These are phyloP conservation scores for Sylvilagus floridanus DNA, from an alignment of 2,797 vertebrate species.

Conservation along the genomic window DNA sequence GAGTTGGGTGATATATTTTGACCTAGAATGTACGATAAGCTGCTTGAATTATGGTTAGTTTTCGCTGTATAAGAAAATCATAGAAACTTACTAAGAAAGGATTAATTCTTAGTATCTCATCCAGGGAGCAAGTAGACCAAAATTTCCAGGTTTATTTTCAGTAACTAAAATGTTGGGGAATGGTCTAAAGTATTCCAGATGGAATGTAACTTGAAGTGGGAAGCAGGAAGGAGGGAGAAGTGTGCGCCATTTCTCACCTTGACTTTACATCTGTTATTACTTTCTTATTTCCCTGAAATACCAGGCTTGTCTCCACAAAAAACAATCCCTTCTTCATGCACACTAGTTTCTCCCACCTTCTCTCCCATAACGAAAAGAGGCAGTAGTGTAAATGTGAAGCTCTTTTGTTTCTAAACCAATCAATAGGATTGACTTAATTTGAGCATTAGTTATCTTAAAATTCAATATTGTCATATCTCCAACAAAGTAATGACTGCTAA, in stretches of 20 bases:
- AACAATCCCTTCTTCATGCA: constrained; percentile 78
- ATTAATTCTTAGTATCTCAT: constrained; percentile 76
- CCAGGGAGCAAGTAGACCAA: constrained; percentile 69
- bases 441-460: constrained; percentile 53
- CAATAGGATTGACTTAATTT: constrained; percentile 68
- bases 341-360: constrained; percentile 27
- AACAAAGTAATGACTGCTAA: constrained; percentile 48
- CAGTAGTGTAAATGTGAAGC: constrained; percentile 41
- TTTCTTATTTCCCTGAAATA: constrained; percentile 84
- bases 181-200: constrained; percentile 81
- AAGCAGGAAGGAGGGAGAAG: constrained; percentile 79
- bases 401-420: constrained; percentile 75
- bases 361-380: constrained; percentile 66
- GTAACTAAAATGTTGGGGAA: constrained; percentile 75
- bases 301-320: constrained; percentile 82
- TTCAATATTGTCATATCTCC: constrained; percentile 64
- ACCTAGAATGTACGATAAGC: constrained; percentile 50
- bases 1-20: constrained; percentile 57
- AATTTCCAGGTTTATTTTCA: constrained; percentile 82
- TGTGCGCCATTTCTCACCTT: constrained; percentile 80
- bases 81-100: constrained; percentile 63
- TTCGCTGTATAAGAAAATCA: constrained; percentile 77
- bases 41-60: constrained; percentile 73
- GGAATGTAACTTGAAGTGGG: constrained; percentile 81
- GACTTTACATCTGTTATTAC: constrained; percentile 84